phyloP scores from a whole-genome alignment of 2,797 vertebrate genomes.

The Acanthiza pusilla region DNA sequence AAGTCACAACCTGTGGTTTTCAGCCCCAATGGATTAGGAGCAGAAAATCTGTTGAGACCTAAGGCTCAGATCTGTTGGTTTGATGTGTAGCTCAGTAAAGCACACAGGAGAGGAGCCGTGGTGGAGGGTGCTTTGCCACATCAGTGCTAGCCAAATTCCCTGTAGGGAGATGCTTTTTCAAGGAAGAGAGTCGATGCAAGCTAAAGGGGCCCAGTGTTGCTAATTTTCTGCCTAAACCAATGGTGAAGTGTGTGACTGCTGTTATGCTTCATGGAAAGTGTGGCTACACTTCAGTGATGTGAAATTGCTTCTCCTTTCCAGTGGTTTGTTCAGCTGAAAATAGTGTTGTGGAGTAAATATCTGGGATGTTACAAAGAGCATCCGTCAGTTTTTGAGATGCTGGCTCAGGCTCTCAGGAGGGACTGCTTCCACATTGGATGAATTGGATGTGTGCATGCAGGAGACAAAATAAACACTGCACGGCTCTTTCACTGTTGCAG shows the following conservation, averaged over 20 bases:
- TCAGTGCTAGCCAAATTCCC: not conserved
- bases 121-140: not conserved
- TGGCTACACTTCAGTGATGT: not conserved
- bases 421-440: not conserved
- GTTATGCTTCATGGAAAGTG: not conserved
- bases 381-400: not conserved
- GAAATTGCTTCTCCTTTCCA: not conserved
- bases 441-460: not conserved
- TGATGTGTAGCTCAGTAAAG: not conserved
- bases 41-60: constrained; percentile 45
- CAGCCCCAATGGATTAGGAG: constrained; percentile 15
- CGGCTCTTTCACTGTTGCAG: fast-evolving
- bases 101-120: not conserved
- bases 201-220: not conserved
- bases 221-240: not conserved
- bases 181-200: not conserved
- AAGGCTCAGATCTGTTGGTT: constrained; percentile 14
- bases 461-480: not conserved
- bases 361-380: not conserved
- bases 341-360: not conserved
- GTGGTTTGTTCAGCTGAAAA: not conserved
- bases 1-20: constrained; percentile 48
- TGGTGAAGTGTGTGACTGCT: not conserved
- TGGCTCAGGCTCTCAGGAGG: not conserved
- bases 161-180: not conserved